These are phyloP conservation scores for Apteryx mantelli DNA, from an alignment of 2,113 vertebrate genomes.

Conservation along the genomic window DNA sequence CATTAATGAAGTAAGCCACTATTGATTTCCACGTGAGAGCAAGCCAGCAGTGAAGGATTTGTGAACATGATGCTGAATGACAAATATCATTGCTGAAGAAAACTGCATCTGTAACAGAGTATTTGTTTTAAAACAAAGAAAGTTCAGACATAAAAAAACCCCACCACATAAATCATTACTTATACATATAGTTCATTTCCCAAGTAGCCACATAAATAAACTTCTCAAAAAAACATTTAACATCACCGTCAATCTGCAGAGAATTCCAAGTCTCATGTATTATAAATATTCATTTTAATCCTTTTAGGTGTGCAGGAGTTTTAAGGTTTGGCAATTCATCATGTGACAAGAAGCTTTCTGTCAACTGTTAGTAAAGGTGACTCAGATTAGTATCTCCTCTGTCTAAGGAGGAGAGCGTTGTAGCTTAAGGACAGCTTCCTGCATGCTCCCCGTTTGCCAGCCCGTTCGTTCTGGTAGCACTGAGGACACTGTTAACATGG, in stretches of 20 bases:
- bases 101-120: not conserved
- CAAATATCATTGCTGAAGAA: not conserved
- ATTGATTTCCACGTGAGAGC: not conserved
- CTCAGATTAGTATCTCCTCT: not conserved
- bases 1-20: not conserved
- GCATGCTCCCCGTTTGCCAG: not conserved
- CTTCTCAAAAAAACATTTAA: not conserved
- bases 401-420: not conserved
- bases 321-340: not conserved
- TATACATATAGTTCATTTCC: not conserved
- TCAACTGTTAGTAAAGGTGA: constrained; percentile 22
- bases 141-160: not conserved
- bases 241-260: not conserved
- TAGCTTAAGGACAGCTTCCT: not conserved
- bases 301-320: not conserved
- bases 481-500: not conserved
- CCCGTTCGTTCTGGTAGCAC: not conserved
- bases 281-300: not conserved
- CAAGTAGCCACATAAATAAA: not conserved
- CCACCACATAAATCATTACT: not conserved
- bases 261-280: not conserved
- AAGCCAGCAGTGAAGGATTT: not conserved
- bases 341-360: not conserved
- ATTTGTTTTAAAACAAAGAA: not conserved
- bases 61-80: not conserved